Conservation (phyloP, 2,113 vertebrate genomes). For the Caloenas nicobarica region DNA sequence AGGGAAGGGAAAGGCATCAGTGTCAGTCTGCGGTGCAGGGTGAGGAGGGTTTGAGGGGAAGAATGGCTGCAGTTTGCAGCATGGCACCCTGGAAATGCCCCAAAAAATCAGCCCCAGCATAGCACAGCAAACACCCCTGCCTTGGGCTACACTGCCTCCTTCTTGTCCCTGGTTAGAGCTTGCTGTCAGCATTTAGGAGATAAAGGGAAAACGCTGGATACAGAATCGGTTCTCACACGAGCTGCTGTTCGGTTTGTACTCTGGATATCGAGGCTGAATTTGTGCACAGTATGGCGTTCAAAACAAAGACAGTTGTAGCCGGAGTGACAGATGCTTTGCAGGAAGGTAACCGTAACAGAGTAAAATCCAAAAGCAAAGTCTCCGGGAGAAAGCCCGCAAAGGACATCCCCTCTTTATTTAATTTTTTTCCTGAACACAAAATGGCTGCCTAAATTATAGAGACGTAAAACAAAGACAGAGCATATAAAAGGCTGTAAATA, state of each 20-base stretch:
- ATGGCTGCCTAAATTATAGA: conserved; percentile 42
- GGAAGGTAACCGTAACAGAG: background rate
- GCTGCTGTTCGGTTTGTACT: background rate
- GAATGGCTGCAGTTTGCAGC: background rate
- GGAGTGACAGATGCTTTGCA: background rate
- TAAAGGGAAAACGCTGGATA: fast-evolving
- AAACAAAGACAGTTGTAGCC: background rate
- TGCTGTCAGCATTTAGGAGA: fast-evolving
- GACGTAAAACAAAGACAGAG: background rate
- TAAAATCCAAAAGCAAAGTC: background rate
- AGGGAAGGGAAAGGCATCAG: background rate
- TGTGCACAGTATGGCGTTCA: fast-evolving
- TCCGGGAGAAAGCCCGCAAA: background rate
- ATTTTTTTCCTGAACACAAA: background rate
- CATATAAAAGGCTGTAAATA: background rate
- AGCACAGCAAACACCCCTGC: background rate
- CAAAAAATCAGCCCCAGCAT: background rate
- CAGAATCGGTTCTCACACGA: fast-evolving
- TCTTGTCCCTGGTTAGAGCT: background rate
- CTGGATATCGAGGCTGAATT: background rate
- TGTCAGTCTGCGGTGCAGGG: background rate
- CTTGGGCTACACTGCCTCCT: background rate
- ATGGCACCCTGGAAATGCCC: background rate
- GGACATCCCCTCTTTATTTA: background rate
- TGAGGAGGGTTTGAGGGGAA: background rate